These are phyloP conservation scores for Beroe ovata DNA, from an alignment of 37 sponge, comb jelly and placozoan species.

Conservation along the genomic window DNA sequence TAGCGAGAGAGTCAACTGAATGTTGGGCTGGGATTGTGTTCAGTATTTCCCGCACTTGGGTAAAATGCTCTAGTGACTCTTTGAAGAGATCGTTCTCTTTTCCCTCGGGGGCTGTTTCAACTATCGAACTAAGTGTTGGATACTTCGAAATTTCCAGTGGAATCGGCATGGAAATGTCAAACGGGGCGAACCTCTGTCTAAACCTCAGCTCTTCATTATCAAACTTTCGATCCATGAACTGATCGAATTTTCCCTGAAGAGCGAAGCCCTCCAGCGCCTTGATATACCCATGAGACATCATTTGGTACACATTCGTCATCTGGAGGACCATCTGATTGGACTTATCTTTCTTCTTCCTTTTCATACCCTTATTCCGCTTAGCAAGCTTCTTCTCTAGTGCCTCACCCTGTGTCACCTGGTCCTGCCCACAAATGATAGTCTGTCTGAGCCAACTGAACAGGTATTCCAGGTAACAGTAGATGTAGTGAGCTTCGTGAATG, in stretches of 20 bases:
- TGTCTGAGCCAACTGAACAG: slow-evolving; percentile 80
- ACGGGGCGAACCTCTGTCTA: slow-evolving; percentile 78
- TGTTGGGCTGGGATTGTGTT: slow-evolving; percentile 20
- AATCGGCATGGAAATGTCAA: slow-evolving; percentile 79
- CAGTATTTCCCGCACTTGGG: background rate
- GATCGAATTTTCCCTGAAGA: background rate
- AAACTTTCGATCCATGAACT: slow-evolving; percentile 45
- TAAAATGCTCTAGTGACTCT: slow-evolving; percentile 70
- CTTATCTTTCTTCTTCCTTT: slow-evolving; percentile 74
- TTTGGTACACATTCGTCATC: slow-evolving; percentile 49
- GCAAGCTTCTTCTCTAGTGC: slow-evolving; percentile 71
- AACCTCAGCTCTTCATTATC: slow-evolving; percentile 73
- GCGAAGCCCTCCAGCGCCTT: slow-evolving; percentile 55
- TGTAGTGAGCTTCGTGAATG: slow-evolving; percentile 83
- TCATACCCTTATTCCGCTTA: slow-evolving; percentile 65
- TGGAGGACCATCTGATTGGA: slow-evolving; percentile 68
- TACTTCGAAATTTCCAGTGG: slow-evolving; percentile 76
- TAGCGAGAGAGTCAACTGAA: slow-evolving; percentile 67
- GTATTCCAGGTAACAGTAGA: slow-evolving; percentile 96
- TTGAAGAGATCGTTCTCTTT: slow-evolving; percentile 78
- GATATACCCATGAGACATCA: slow-evolving; percentile 39
- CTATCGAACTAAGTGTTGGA: slow-evolving; percentile 68
- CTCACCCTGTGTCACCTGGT: slow-evolving; percentile 68
- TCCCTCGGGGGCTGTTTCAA: slow-evolving; percentile 71
- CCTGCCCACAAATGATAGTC: slow-evolving; percentile 73